Evolutionary conservation across 2,888 invertebrate genomes (phyloP).

Genomic region (Lasioglossum oenotherae): DNA sequence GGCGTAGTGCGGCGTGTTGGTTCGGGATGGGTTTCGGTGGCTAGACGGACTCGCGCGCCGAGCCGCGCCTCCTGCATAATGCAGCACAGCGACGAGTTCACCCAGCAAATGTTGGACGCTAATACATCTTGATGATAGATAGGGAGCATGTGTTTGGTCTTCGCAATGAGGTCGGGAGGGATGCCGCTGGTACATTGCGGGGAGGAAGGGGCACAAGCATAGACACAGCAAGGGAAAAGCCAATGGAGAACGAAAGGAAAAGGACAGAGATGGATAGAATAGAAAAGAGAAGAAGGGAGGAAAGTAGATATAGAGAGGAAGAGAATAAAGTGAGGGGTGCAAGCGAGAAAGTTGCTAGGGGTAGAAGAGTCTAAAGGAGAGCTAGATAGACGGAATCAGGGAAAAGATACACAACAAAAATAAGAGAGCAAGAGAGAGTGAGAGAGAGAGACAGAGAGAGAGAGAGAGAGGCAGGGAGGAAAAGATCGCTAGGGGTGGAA

Average conservation of each 20-base stretch:
- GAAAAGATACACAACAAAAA: background rate
- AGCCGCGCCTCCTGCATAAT: slow-evolving; percentile 80
- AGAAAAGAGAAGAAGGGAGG: background rate
- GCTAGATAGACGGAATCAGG: background rate
- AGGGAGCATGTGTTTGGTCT: slow-evolving; percentile 84
- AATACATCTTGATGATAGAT: slow-evolving; percentile 84
- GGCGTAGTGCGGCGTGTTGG: background rate
- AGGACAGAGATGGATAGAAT: background rate
- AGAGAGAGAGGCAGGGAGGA: too few species aligned
- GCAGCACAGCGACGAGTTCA: slow-evolving; percentile 82
- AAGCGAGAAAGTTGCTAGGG: background rate
- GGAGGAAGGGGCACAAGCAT: background rate
- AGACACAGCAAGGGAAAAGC: slow-evolving; percentile 17
- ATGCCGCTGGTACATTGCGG: slow-evolving; percentile 70
- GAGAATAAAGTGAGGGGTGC: background rate
- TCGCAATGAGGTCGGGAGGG: slow-evolving; percentile 80
- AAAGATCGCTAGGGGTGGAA: background rate
- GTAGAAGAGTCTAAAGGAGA: background rate
- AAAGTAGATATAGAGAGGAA: background rate
- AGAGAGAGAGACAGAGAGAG: too few species aligned
- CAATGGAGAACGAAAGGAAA: background rate
- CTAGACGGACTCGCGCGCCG: slow-evolving; percentile 59
- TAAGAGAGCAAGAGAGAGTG: background rate
- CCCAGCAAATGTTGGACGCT: slow-evolving; percentile 83
- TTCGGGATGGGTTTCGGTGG: slow-evolving; percentile 63